phyloP scores from a whole-genome alignment of 2,797 vertebrate genomes.

The Podarcis lilfordi region DNA sequence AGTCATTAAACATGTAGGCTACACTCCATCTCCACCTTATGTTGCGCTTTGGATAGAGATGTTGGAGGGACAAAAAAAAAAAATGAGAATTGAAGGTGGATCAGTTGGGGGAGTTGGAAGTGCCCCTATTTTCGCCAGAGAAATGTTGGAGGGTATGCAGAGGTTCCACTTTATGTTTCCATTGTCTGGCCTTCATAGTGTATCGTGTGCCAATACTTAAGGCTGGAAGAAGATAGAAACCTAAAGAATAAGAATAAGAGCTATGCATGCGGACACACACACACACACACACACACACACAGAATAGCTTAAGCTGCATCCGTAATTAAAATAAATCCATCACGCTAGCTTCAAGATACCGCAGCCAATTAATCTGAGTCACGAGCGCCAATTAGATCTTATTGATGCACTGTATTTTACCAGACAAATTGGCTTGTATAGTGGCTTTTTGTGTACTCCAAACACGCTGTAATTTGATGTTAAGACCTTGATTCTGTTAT shows the following conservation, averaged over 20 bases:
- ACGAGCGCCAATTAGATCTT: constrained; percentile 29
- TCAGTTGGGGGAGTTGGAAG: no score
- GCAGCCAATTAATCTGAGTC: constrained; percentile 32
- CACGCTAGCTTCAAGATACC: background rate
- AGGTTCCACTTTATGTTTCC: background rate
- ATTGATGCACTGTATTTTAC: constrained; percentile 37
- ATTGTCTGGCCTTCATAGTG: background rate
- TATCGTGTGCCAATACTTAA: background rate
- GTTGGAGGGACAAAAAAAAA: no score
- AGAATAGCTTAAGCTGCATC: background rate
- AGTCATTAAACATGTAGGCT: background rate
- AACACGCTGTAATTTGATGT: constrained; percentile 35
- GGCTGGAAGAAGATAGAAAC: background rate
- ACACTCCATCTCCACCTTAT: no score
- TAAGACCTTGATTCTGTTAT: constrained; percentile 36
- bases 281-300: background rate
- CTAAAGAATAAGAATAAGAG: background rate
- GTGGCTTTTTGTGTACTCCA: constrained; percentile 33
- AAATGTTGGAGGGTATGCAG: background rate
- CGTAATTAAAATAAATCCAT: constrained; percentile 38
- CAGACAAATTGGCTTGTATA: constrained; percentile 26
- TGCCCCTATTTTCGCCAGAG: no score
- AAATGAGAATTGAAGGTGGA: no score
- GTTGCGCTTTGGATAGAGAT: no score
- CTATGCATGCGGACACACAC: background rate